Evolutionary conservation across 2,888 invertebrate genomes (phyloP), one percentile per base, ranked within the genome.

Genomic region (Mycalesis mineus): DNA sequence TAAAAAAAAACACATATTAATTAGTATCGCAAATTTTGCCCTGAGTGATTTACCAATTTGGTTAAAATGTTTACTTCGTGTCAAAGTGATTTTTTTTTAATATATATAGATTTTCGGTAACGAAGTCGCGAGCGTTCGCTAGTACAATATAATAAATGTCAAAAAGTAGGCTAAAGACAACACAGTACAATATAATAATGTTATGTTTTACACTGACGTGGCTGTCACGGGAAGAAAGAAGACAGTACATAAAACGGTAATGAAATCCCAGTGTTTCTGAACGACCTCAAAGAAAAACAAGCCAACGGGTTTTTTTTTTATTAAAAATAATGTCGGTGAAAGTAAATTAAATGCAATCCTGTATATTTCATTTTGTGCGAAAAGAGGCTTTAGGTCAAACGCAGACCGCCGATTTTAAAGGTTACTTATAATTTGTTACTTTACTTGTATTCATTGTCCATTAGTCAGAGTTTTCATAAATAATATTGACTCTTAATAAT

Each of bases 311-410:
- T 47, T 42, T 42, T 41, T 42, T 42, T 47, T 47, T 47, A 47
- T 33, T 15, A 58, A 54, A 59, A 57, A 52, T 28, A 36, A 37
- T 33, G 40, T 31, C 28, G 14, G 29, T 13, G 48, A 28, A 41
- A 55, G 41, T 55, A 33, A 58, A 58, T 58, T 48, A 58, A 53
- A 53, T 52, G 53, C 36, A 36, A 53, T 53, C 22, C 29, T 42
- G 33, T 47, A 55, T 44, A 44, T 58, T 58, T 58, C 44, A 58
- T 50, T 58, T 50, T 36, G 47, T 41, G 41, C 13, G 9, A 41
- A 29, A 45, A 31, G 14, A 13, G 47, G 50, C 56, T 53, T 44
- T 44, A 39, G 48, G 42, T 31, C 22, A 40, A 40, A 56, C n/a
- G 28, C 28, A 11, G 22, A 42, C 42, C 4, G 1, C 7, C 6